phyloP scores from a whole-genome alignment of 2,888 invertebrate species.

The Anthrax anthrax region DNA sequence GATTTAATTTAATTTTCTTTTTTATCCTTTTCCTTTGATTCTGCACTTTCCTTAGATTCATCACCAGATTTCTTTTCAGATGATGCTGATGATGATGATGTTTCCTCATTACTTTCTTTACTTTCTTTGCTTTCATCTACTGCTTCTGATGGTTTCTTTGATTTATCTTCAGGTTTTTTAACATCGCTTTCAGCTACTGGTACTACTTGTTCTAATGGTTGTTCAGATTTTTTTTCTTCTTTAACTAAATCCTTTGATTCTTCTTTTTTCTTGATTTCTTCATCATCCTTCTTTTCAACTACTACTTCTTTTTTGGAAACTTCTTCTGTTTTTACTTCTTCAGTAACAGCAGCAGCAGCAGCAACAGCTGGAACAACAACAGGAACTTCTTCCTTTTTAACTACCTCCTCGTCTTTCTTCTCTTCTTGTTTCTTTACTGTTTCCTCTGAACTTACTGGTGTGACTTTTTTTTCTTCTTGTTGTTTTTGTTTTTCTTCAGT shows the following conservation, averaged over 20 bases:
- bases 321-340: slow-evolving; percentile 11
- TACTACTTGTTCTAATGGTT: slow-evolving; percentile 7
- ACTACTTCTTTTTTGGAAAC: slow-evolving; percentile 4
- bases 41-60: slow-evolving; percentile 20
- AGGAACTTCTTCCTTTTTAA: slow-evolving; percentile 18
- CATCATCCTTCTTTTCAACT: slow-evolving; percentile 16
- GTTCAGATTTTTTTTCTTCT: slow-evolving; percentile 13
- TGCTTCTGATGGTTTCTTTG: slow-evolving; percentile 17
- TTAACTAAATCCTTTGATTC: slow-evolving; percentile 20
- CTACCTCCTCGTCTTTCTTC: slow-evolving; percentile 6
- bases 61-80: slow-evolving; percentile 15
- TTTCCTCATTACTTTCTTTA: slow-evolving; percentile 15
- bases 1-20: slow-evolving; percentile 14
- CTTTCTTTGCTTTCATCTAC: slow-evolving; percentile 14
- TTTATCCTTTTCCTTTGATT: slow-evolving; percentile 18
- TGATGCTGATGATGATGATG: slow-evolving; percentile 20
- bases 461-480: slow-evolving; percentile 19
- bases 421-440: slow-evolving; percentile 17
- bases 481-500: slow-evolving; percentile 14
- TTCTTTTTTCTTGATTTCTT: slow-evolving; percentile 11
- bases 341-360: too few species aligned
- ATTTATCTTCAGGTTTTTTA: slow-evolving; percentile 15
- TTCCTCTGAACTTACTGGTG: slow-evolving; percentile 27
- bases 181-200: slow-evolving; percentile 13
- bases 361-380: too few species aligned